phyloP scores from a whole-genome alignment of 1,140 invertebrate genomes.

The Brachionus manjavacas region DNA sequence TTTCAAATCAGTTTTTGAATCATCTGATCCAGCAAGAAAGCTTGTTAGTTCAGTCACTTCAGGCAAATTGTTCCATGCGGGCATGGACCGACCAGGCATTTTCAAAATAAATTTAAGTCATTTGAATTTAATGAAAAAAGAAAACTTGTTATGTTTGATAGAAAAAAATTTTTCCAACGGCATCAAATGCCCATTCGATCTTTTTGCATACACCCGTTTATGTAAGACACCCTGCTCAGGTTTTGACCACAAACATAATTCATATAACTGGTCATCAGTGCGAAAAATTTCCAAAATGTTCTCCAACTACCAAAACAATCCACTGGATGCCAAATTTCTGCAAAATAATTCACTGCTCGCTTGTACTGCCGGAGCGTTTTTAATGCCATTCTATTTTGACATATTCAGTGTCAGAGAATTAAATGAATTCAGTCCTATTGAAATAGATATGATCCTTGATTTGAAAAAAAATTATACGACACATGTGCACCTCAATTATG shows the following conservation, averaged over 20 bases:
- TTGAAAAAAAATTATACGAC: neutral
- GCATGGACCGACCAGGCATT: neutral
- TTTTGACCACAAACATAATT: neutral
- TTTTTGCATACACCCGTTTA: neutral
- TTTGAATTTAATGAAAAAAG: slow-evolving; percentile 2
- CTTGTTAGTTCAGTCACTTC: neutral
- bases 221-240: neutral
- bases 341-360: neutral
- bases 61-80: neutral
- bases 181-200: slow-evolving; percentile 14
- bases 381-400: slow-evolving; percentile 36
- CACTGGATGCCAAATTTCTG: neutral
- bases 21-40: neutral
- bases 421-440: neutral
- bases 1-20: neutral
- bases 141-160: slow-evolving; percentile 16
- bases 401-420: slow-evolving; percentile 18
- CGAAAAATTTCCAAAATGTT: neutral
- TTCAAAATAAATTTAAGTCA: neutral
- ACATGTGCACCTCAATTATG: neutral
- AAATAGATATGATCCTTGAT: neutral
- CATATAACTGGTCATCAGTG: neutral
- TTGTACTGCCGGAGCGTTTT: neutral
- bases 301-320: neutral
- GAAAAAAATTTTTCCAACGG: neutral